Evolutionary conservation across 2,113 vertebrate species (phyloP).

Genomic region (Aspidoscelis tigris): DNA sequence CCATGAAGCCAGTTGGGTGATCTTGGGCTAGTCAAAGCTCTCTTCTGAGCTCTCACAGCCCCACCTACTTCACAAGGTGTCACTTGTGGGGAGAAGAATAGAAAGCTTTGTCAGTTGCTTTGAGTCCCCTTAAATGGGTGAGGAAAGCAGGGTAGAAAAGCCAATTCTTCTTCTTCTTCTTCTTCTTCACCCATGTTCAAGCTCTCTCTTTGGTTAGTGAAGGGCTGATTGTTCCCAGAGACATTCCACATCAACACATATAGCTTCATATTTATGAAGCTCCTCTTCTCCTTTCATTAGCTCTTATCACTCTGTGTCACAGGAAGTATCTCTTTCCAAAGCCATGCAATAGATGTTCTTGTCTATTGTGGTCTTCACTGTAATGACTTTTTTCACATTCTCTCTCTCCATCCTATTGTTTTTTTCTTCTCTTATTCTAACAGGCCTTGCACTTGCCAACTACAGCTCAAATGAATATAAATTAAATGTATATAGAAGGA

Average conservation of each 20-base stretch:
- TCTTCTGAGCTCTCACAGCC: no score
- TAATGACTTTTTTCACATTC: conserved; percentile 18
- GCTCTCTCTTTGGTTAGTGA: conserved; percentile 32
- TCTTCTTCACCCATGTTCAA: conserved; percentile 21
- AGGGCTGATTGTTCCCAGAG: background rate
- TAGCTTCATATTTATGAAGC: conserved; percentile 42
- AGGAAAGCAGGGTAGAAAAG: no score
- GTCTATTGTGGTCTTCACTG: background rate
- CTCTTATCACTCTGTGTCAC: conserved; percentile 6
- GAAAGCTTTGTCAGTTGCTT: no score
- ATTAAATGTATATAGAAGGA: background rate
- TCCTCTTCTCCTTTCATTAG: conserved; percentile 52
- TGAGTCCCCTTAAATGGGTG: no score
- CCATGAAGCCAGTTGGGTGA: no score
- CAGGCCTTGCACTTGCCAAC: conserved; percentile 33
- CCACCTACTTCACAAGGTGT: no score
- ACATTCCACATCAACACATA: background rate
- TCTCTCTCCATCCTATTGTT: conserved; percentile 21
- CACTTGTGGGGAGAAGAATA: no score
- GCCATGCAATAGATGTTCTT: background rate
- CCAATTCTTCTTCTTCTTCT: no score
- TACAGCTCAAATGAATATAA: conserved; percentile 30
- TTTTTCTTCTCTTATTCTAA: conserved; percentile 35
- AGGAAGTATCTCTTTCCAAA: conserved; percentile 6
- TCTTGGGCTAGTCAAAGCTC: no score